These are phyloP conservation scores for Etheostoma nigrum DNA, from an alignment of 2,797 vertebrate species.

Conservation along the genomic window DNA sequence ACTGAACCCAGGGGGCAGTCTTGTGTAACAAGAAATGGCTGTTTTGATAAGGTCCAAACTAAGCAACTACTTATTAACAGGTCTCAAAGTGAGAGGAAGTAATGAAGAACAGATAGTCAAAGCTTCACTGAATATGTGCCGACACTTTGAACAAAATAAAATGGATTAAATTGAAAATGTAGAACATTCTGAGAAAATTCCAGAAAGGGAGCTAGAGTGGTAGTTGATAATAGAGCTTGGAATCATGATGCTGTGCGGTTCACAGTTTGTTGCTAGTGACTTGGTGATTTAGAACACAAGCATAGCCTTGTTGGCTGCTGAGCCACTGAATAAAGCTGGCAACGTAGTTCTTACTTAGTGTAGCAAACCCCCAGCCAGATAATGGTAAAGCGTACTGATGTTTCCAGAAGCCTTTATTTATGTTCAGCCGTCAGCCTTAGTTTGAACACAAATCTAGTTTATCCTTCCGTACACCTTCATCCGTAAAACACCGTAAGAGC, in stretches of 20 bases:
- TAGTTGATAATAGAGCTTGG: not conserved
- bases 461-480: too few species aligned
- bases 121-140: not conserved
- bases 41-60: conserved; percentile 9
- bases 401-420: too few species aligned
- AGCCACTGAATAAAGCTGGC: not conserved
- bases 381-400: too few species aligned
- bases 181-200: not conserved
- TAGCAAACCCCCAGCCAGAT: too few species aligned
- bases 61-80: conserved; percentile 7
- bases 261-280: not conserved
- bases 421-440: too few species aligned
- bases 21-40: not conserved
- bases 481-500: too few species aligned
- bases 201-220: not conserved
- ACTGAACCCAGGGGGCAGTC: conserved; percentile 10
- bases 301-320: not conserved
- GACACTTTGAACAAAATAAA: conserved; percentile 1
- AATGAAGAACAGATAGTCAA: not conserved
- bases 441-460: too few species aligned
- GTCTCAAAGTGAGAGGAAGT: conserved; percentile 12
- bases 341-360: not conserved
- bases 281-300: not conserved
- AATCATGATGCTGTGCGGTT: not conserved
- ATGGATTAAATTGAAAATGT: not conserved